Base-by-base conservation (phyloP, 2,113 vertebrate species). In the Chloropsis hardwickii region DNA sequence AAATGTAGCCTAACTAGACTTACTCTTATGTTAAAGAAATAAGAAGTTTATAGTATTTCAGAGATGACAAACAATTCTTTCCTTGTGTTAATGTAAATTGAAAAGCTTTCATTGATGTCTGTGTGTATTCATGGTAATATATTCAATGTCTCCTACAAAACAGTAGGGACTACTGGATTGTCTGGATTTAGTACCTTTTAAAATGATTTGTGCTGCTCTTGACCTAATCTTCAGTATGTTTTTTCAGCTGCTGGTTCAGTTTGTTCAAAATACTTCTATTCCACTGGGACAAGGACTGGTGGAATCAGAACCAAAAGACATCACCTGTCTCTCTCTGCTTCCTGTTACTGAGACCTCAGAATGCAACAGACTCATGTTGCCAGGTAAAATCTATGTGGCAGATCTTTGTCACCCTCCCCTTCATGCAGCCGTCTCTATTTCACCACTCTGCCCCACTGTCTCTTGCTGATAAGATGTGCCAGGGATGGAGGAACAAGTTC, bases 251-350 rank as follows among this genome's bases (percentile, higher is more conserved):
- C 99, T 99, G 99, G 99, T 99, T 98, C 99, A 99, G 97, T 99
- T 99, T 99, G 99, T 99, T 91, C 99, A 99, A 98, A 99, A 99
- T 96, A 99, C 99, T 13, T 99, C 99, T 95, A 99, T 99, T 97
- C 99, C 99, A 12, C 90, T 99, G 97, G 99, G 98, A 77, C 99
- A 99, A 96, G 98, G 98, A 82, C 97, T 99, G 94, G 99, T 99
- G 97, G 99, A 99, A 94, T 96, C 98, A 0, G 99, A 99, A 92
- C 94, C 98, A 94, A 99, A 99, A 98, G 98, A 99, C 89, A 97
- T 98, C 89, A 97, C 98, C 90, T 99, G 99, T 92, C 98, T 99
- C 79, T 99, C 99, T 88, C 98, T 99, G 66, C 98, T 99, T 96
- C 96, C 98, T 22, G 98, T 99, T 44, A 98, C 98, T 85, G 98